These are phyloP conservation scores for Camptogramma bilineatum DNA, from an alignment of 2,888 invertebrate genomes.

Conservation along the genomic window DNA sequence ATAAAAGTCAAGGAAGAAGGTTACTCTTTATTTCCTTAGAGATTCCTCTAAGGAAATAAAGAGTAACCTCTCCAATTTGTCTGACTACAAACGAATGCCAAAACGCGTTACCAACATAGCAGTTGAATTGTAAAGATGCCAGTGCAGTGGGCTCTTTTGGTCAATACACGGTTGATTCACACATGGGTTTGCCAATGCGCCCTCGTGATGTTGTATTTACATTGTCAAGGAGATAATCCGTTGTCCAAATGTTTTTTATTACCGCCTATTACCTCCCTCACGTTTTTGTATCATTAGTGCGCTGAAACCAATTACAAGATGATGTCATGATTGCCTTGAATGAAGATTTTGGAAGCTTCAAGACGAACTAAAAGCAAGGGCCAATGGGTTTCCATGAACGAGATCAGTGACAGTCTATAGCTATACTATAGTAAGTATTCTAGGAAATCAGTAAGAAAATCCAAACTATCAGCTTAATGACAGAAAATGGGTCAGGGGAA, in stretches of 20 bases:
- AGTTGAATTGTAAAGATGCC: constrained; percentile 30
- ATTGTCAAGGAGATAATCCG: constrained; percentile 30
- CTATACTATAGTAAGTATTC: too few relatives aligned
- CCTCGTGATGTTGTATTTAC: constrained; percentile 33
- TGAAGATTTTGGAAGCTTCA: not conserved
- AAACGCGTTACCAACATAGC: constrained; percentile 35
- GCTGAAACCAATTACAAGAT: not conserved
- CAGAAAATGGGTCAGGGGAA: not conserved
- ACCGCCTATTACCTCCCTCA: not conserved
- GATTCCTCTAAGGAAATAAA: too few relatives aligned
- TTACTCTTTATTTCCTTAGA: constrained; percentile 1
- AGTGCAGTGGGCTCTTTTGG: constrained; percentile 34
- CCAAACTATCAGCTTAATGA: not conserved
- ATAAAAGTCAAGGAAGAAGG: not conserved
- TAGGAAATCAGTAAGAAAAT: not conserved
- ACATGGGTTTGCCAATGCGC: constrained; percentile 43
- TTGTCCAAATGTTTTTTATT: constrained; percentile 18
- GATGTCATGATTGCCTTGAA: not conserved
- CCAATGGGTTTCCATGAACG: too few relatives aligned
- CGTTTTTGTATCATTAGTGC: not conserved
- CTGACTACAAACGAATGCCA: constrained; percentile 20
- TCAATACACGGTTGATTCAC: constrained; percentile 41
- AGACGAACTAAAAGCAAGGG: not conserved
- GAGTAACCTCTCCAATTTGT: constrained; percentile 22
- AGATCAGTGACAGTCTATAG: too few relatives aligned